Base-by-base conservation (phyloP, 2,797 vertebrate species). In the Anguilla obscura region DNA sequence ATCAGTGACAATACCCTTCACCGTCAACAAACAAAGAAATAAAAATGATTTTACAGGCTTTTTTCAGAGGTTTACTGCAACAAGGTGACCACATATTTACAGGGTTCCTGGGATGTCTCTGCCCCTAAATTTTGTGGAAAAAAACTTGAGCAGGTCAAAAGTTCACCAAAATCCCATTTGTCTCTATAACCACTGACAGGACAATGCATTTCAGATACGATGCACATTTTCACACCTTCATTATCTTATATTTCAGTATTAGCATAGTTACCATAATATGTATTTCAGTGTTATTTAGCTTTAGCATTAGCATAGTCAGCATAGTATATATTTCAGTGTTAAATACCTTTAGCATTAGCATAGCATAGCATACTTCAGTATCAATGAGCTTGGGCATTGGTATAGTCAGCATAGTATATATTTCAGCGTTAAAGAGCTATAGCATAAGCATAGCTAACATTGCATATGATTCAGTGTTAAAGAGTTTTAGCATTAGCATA, bases 131-230 rank as follows among this genome's bases (percentile, higher is more conserved):
- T 52, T 9, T 9, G 8, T 52, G 52, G 52, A 63, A 60, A 10
- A 76, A 58, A 48, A 74, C 5, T 2, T 8, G 1, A 8, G n/a
- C 66, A 66, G 40, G 50, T 66, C 48, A 40, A 40, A 40, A 40
- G 36, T 36, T 30, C 85, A 74, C 30, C 71, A 63, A 40, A 86
- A 63, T 18, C 58, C 58, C 85, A 74, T 86, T 27, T 54, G 52
- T n/a, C 27, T 52, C 48, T 45, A 74, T 66, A 24, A 45, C 21
- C 80, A 2, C 80, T 63, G 21, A 16, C 58, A 63, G 58, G 0
- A 3, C 21, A 63, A 63, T 18, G 21, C 58, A 63, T 63, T 3
- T 18, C 21, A 24, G 58, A 18, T 63, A 63, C 21, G 3, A 63
- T 24, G 16, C 16, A 63, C 58, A 16, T 60, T 21, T 60, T 21